A percentile compares a stretch with the other conserved stretches of the same genome.
Evolutionary conservation across 1,140 invertebrate species (phyloP).

Genomic region (Panonychus citri): DNA sequence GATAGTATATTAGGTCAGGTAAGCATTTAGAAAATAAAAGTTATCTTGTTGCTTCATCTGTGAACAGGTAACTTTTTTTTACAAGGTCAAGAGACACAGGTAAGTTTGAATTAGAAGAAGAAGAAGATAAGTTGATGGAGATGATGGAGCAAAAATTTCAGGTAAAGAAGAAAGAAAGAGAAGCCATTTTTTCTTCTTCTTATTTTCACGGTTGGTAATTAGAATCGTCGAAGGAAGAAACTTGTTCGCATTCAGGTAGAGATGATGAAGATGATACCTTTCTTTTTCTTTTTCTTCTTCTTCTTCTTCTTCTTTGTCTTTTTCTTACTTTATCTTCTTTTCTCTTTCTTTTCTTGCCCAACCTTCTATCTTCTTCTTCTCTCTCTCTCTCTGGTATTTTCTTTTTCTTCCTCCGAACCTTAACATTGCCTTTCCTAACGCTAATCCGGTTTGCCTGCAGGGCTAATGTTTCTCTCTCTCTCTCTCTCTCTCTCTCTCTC

Average conservation of each 20-base stretch:
- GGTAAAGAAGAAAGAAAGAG: background rate
- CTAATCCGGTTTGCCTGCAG: background rate
- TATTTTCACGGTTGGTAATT: too few relatives aligned
- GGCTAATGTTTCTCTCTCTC: background rate
- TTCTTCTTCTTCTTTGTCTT: background rate
- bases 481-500: background rate
- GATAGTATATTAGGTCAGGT: too few relatives aligned
- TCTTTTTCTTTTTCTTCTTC: background rate
- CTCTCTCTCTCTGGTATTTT: background rate
- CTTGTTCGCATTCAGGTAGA: too few relatives aligned
- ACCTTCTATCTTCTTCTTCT: background rate
- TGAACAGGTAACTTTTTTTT: too few relatives aligned
- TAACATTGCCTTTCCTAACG: background rate
- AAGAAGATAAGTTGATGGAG: background rate
- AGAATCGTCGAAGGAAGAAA: too few relatives aligned
- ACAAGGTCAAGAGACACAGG: background rate
- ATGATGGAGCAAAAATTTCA: background rate
- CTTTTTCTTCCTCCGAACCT: background rate
- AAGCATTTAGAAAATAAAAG: too few relatives aligned
- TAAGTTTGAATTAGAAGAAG: too few relatives aligned
- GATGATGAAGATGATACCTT: too few relatives aligned
- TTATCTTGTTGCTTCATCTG: too few relatives aligned
- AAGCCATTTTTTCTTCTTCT: background rate
- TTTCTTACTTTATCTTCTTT: too few relatives aligned
- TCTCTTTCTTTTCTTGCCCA: background rate